Evolutionary conservation across 2,113 vertebrate genomes (phyloP).

Genomic region (Puffinus mauretanicus): DNA sequence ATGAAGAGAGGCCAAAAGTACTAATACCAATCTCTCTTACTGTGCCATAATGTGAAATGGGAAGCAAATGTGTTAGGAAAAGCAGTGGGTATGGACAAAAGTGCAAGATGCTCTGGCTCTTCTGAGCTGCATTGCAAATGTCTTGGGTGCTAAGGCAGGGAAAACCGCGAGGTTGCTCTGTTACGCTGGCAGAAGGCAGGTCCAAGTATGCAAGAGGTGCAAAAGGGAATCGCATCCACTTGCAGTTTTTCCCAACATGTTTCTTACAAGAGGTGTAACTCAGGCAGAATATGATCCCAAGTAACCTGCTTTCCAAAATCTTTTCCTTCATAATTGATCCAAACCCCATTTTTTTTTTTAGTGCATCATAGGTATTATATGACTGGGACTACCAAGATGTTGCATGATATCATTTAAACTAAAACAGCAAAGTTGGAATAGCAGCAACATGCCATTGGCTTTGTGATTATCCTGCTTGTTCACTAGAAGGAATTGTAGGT

Average conservation of each 20-base stretch:
- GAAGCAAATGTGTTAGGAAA: not conserved
- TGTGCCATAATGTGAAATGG: not conserved
- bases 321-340: not conserved
- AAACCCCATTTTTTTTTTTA: not conserved
- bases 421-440: not conserved
- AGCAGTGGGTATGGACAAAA: not conserved
- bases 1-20: not conserved
- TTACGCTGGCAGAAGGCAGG: not conserved
- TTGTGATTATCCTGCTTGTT: slow-evolving; percentile 26
- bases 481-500: not conserved
- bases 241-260: not conserved
- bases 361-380: not conserved
- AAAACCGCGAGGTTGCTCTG: not conserved
- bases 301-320: not conserved
- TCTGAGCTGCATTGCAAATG: not conserved
- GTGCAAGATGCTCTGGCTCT: not conserved
- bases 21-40: not conserved
- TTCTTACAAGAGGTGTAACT: not conserved
- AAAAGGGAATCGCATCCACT: not conserved
- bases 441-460: not conserved
- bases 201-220: not conserved
- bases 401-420: not conserved
- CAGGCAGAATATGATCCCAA: not conserved
- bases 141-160: not conserved
- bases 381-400: not conserved